These are phyloP conservation scores for Drosophila baimaii DNA, from an alignment of 1,140 invertebrate genomes.

Conservation along the genomic window DNA sequence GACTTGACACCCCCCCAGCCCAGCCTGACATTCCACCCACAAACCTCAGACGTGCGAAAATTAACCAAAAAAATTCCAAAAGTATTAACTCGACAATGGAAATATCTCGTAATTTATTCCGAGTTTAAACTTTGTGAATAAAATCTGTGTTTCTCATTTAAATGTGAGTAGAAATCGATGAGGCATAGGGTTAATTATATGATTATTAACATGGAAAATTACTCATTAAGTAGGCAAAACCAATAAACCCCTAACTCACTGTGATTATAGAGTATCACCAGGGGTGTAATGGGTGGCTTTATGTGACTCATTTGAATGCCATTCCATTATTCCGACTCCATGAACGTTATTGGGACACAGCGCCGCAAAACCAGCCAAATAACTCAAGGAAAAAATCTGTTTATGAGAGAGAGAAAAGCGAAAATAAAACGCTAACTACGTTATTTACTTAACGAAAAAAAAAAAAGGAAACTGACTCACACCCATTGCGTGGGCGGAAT, in stretches of 20 bases:
- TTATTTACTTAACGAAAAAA: conserved; percentile 5
- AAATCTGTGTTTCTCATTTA: neutral
- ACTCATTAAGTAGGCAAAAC: neutral
- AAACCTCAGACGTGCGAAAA: conserved; percentile 23
- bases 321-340: conserved; percentile 29
- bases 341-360: conserved; percentile 19
- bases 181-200: conserved; percentile 7
- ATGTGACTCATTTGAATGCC: conserved; percentile 41
- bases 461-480: conserved; percentile 1
- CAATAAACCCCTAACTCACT: conserved; percentile 6
- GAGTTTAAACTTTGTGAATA: neutral
- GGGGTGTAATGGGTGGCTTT: conserved; percentile 16
- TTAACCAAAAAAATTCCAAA: conserved; percentile 8
- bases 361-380: conserved; percentile 17
- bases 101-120: neutral
- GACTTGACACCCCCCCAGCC: conserved; percentile 19
- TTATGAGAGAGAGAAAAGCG: neutral
- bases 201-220: neutral
- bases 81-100: neutral
- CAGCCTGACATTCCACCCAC: conserved; percentile 5
- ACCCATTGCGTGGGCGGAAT: conserved; percentile 6
- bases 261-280: neutral
- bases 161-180: neutral
- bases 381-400: conserved; percentile 25
- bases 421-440: neutral